A percentile compares a stretch with the other conserved stretches of the same genome.
These are phyloP conservation scores for Drosophila kokeensis DNA, from an alignment of 2,888 invertebrate genomes.

Conservation along the genomic window DNA sequence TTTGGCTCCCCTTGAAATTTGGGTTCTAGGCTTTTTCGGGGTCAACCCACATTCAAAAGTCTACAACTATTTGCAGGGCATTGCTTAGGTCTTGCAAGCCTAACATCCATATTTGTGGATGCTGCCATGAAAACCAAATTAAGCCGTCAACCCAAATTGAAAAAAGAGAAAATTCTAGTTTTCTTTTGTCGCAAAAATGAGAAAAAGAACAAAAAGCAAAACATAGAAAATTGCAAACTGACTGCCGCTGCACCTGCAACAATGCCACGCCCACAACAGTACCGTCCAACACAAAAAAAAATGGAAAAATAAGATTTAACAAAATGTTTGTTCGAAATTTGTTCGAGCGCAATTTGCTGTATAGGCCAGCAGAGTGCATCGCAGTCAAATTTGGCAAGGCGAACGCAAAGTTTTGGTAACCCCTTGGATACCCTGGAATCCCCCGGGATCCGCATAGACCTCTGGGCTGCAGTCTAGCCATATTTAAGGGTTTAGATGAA, in stretches of 20 bases:
- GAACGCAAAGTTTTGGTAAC: slow-evolving; percentile 42
- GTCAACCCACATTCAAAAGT: neutral
- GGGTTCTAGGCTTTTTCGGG: no score
- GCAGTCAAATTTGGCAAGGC: slow-evolving; percentile 45
- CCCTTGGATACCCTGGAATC: neutral
- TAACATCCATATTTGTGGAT: slow-evolving; percentile 17
- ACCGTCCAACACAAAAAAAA: slow-evolving; percentile 1
- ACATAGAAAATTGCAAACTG: slow-evolving; percentile 38
- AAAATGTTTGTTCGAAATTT: slow-evolving; percentile 75
- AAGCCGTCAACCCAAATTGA: slow-evolving; percentile 66
- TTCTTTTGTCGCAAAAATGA: slow-evolving; percentile 21
- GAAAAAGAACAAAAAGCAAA: neutral
- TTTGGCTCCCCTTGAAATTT: neutral
- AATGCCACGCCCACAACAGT: slow-evolving; percentile 50
- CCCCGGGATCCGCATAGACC: neutral
- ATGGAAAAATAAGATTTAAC: slow-evolving; percentile 35
- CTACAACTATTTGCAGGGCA: slow-evolving; percentile 14
- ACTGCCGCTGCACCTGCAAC: slow-evolving; percentile 66
- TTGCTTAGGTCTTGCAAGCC: neutral
- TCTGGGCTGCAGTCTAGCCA: slow-evolving; percentile 45
- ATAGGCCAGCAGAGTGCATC: slow-evolving; percentile 18
- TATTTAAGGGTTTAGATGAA: slow-evolving; percentile 61
- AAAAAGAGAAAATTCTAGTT: slow-evolving; percentile 29
- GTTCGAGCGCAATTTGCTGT: slow-evolving; percentile 56
- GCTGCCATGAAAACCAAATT: slow-evolving; percentile 73